Conservation (phyloP, 30 jellyfish, hydroid and myxozoan species). For the Calvadosia cruxmelitensis region DNA sequence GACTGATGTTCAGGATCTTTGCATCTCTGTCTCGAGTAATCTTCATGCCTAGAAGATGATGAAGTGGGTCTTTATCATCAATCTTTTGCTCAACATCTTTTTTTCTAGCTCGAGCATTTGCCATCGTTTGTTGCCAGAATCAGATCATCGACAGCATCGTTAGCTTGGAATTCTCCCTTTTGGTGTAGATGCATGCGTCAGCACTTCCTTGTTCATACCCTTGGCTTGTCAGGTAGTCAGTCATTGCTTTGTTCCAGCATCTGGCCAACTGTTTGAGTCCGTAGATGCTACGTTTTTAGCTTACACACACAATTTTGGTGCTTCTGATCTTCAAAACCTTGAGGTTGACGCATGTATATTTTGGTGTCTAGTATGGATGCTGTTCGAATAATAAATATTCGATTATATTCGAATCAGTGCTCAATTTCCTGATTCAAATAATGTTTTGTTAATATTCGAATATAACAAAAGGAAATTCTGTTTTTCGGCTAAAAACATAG, state of each 20-base stretch:
- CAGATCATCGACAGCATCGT: no score
- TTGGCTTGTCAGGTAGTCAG: constrained; percentile 16
- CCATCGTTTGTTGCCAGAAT: not conserved
- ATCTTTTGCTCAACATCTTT: not conserved
- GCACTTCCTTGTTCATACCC: constrained; percentile 42
- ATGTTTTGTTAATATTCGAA: no score
- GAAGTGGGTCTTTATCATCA: not conserved
- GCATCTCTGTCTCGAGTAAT: constrained; percentile 11
- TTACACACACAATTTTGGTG: constrained; percentile 25
- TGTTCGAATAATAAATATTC: no score
- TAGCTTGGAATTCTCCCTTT: constrained; percentile 4
- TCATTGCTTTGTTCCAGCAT: constrained; percentile 43
- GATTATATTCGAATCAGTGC: no score
- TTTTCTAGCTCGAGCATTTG: not conserved
- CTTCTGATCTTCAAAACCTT: constrained; percentile 34
- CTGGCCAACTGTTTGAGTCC: constrained; percentile 60
- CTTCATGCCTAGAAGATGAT: constrained; percentile 15
- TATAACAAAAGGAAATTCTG: no score
- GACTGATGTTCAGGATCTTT: constrained; percentile 14
- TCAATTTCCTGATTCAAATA: no score
- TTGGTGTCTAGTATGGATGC: no score
- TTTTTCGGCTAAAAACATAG: no score
- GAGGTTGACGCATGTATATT: constrained; percentile 47
- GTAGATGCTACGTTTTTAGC: constrained; percentile 26
- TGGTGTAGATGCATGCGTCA: constrained; percentile 37